Conservation (phyloP, 2,888 invertebrate species). For the Punctoribates punctum region DNA sequence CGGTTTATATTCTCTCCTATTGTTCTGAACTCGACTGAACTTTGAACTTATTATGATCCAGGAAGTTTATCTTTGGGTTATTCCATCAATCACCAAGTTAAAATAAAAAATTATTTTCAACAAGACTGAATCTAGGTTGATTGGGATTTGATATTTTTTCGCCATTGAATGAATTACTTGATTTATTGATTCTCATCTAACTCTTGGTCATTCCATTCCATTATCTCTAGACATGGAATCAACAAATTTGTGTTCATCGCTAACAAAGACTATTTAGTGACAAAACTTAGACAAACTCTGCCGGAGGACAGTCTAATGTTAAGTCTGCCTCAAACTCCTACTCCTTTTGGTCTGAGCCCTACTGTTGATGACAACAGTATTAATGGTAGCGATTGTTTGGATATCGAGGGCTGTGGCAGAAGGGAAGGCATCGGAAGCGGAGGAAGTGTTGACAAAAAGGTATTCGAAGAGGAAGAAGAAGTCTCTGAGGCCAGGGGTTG, state of each 20-base stretch:
- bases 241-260: not conserved
- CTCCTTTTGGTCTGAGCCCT: not conserved
- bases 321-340: not conserved
- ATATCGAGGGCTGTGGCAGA: not conserved
- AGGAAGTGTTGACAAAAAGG: not conserved
- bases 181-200: too few species aligned
- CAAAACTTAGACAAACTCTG: not conserved
- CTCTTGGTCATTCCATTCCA: too few species aligned
- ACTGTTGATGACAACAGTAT: not conserved
- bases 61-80: too few species aligned
- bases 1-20: too few species aligned
- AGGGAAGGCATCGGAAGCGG: not conserved
- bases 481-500: not conserved
- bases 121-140: too few species aligned
- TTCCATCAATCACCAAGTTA: too few species aligned
- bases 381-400: slow-evolving; percentile 4
- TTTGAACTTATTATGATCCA: too few species aligned
- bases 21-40: too few species aligned
- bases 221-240: not conserved
- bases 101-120: too few species aligned
- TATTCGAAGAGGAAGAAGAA: not conserved
- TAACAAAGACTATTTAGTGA: not conserved
- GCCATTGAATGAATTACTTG: too few species aligned
- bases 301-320: not conserved
- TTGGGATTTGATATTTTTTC: too few species aligned